phyloP scores from a whole-genome alignment of 1,140 invertebrate genomes.

The Euborellia annulipes region DNA sequence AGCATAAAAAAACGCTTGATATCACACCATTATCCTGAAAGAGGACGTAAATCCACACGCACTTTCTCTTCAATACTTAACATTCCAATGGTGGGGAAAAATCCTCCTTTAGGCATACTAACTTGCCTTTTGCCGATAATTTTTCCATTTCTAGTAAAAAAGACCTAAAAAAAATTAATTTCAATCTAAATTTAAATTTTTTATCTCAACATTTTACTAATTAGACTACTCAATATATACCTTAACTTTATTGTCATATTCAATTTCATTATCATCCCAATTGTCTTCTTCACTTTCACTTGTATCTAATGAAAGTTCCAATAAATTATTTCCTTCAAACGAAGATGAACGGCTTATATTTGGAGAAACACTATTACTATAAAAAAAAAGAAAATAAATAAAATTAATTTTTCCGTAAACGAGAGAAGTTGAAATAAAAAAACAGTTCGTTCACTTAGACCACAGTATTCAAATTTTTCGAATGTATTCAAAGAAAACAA shows the following conservation, averaged over 20 bases:
- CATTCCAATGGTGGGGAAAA: constrained; percentile 41
- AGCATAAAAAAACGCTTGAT: too few species aligned
- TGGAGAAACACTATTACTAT: constrained; percentile 13
- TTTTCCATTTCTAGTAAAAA: constrained; percentile 40
- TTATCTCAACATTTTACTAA: background rate
- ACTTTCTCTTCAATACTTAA: constrained; percentile 38
- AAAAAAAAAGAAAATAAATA: constrained; percentile 6
- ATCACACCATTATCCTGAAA: constrained; percentile 39
- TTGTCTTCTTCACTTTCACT: constrained; percentile 28
- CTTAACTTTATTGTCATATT: constrained; percentile 12
- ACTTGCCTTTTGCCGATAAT: constrained; percentile 34
- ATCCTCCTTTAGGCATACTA: constrained; percentile 36
- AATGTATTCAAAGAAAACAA: too few species aligned
- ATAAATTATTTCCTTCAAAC: constrained; percentile 14
- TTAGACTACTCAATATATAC: background rate
- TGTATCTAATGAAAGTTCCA: constrained; percentile 19
- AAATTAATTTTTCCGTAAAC: too few species aligned
- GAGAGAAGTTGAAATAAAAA: too few species aligned
- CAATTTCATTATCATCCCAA: constrained; percentile 21
- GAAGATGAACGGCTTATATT: constrained; percentile 16
- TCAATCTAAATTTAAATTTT: background rate
- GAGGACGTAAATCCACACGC: constrained; percentile 34
- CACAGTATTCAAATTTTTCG: too few species aligned
- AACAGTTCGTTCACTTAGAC: too few species aligned
- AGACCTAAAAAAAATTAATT: constrained; percentile 28